Conservation (phyloP, 2,888 invertebrate species). For the Geotrupes spiniger region DNA sequence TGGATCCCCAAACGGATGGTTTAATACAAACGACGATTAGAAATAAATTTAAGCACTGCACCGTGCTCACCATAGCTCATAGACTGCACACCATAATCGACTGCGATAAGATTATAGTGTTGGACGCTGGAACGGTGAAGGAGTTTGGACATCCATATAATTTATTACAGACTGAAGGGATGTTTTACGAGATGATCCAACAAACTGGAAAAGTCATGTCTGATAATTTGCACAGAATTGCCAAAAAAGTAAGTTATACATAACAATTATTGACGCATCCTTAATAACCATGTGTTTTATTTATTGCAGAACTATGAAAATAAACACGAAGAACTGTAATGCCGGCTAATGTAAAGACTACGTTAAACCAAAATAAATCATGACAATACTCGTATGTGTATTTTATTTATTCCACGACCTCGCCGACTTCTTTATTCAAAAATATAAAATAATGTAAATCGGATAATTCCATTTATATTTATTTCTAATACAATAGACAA, state of each 20-base stretch:
- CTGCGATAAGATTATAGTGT: constrained; percentile 79
- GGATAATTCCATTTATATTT: too few species aligned
- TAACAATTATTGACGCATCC: too few species aligned
- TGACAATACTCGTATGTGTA: too few species aligned
- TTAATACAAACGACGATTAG: constrained; percentile 77
- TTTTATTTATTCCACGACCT: too few species aligned
- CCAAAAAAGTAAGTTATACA: constrained; percentile 28
- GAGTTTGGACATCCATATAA: constrained; percentile 78
- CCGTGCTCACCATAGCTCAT: constrained; percentile 84
- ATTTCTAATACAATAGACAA: too few species aligned
- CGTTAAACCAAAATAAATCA: too few species aligned
- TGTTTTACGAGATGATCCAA: constrained; percentile 65
- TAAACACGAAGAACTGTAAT: too few species aligned
- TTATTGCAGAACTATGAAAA: too few species aligned
- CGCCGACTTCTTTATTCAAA: too few species aligned
- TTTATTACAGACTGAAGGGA: constrained; percentile 60
- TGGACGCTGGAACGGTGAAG: constrained; percentile 72
- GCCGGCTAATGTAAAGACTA: too few species aligned
- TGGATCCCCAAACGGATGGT: constrained; percentile 75
- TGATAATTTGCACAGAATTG: constrained; percentile 36
- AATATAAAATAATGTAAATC: too few species aligned
- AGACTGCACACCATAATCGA: constrained; percentile 86
- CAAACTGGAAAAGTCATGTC: constrained; percentile 59
- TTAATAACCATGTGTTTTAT: too few species aligned
- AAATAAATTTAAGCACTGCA: constrained; percentile 71